Evolutionary conservation across 2,888 invertebrate species (phyloP), one percentile per base, ranked within the genome.

Genomic region (Luperina testacea): DNA sequence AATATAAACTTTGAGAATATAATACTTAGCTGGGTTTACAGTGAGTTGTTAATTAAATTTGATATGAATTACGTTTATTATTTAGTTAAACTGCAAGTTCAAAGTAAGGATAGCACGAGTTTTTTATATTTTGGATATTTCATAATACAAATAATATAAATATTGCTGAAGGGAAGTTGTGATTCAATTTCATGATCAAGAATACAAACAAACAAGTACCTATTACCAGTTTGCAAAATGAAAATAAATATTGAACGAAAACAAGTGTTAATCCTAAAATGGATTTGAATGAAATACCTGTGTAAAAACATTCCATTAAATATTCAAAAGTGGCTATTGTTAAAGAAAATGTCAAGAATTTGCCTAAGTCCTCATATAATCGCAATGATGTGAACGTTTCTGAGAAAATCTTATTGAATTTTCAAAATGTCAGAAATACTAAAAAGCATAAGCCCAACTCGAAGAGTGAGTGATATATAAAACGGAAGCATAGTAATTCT

Each of bases 1-100:
- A 61, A 76, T 83, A 76, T 78, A 77, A 86, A 83, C 80, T 83
- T 84, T 78, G 68, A 67, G 11, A 75, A 75, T 72, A 77, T 72
- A 77, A 68, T 75, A n/a, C n/a, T n/a, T n/a, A 72, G 64, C 69
- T 69, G 27, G 51, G 63, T 57, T 76, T 81, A 32, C 68, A 77
- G 42, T 38, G 32, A 80, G 38, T 70, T 83, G 24, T 57, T 71
- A 75, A 76, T 85, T 77, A 69, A 79, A 75, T 82, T 85, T 75
- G 75, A 48, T 68, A 83, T 65, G 59, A 80, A 69, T 65, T 71
- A 76, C n/a, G 68, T 71, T 73, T 42, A 77, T 83, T 70, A 85
- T 73, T 73, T 73, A 53, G 59, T 42, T 69, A 64, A 48, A 76
- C 61, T 71, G 38, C 45, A 80, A 80, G 69, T 72, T 77, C 65